phyloP scores from a whole-genome alignment of 2,888 invertebrate species.

The Lumbricus terrestris region DNA sequence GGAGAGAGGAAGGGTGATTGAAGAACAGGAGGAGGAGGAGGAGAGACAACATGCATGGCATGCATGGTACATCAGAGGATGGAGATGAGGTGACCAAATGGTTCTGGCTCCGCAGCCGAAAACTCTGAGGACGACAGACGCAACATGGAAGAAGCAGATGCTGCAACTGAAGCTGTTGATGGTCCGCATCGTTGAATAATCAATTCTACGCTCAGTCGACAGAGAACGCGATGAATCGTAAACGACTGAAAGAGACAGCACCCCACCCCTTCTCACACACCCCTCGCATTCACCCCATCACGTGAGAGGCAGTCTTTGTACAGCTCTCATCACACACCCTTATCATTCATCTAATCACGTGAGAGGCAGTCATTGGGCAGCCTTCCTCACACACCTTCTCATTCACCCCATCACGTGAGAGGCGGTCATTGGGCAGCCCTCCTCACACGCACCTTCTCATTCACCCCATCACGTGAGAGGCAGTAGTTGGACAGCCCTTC shows the following conservation, averaged over 20 bases:
- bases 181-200: background rate
- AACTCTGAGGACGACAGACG: background rate
- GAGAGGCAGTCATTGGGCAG: too few species aligned
- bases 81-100: background rate
- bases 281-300: background rate
- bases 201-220: background rate
- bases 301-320: too few species aligned
- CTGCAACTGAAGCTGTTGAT: background rate
- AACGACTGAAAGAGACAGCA: background rate
- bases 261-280: background rate
- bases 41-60: background rate
- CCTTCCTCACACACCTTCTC: too few species aligned
- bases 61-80: background rate
- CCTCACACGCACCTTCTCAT: too few species aligned
- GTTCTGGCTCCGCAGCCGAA: background rate
- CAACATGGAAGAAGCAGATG: too few species aligned
- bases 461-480: too few species aligned
- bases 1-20: background rate
- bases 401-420: too few species aligned
- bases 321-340: too few species aligned
- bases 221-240: background rate
- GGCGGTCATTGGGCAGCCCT: too few species aligned
- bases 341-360: too few species aligned
- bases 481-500: background rate
- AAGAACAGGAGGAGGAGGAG: background rate